Percentiles rank a stretch among this genome's conserved stretches.
phyloP scores from a whole-genome alignment of 1,140 invertebrate genomes.

The Aphidius ervi region DNA sequence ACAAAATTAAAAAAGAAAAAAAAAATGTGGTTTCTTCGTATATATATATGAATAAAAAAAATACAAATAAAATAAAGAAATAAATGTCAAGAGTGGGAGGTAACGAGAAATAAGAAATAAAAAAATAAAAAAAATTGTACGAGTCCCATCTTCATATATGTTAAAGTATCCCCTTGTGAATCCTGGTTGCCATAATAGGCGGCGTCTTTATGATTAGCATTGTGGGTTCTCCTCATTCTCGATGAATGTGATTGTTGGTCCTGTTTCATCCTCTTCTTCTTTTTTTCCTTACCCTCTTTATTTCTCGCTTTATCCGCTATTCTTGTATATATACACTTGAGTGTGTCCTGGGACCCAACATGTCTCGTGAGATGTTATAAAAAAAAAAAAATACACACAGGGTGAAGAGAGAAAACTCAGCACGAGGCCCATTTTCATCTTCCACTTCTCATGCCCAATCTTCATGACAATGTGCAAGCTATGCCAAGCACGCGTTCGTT shows the following conservation, averaged over 20 bases:
- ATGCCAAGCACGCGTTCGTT: conserved; percentile 51
- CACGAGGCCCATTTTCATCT: conserved; percentile 6
- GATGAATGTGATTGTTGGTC: conserved; percentile 54
- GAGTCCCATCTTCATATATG: neutral
- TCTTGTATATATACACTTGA: no score
- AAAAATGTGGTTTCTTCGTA: conserved; percentile 3
- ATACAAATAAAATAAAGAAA: conserved; percentile 15
- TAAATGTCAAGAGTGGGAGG: neutral
- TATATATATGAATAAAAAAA: conserved; percentile 15
- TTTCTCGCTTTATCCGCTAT: neutral
- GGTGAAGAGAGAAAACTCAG: neutral
- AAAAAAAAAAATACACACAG: neutral
- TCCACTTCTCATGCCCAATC: conserved; percentile 14
- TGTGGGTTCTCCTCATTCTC: conserved; percentile 36
- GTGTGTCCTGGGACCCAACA: neutral
- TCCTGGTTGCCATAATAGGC: conserved; percentile 46
- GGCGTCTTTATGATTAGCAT: conserved; percentile 55
- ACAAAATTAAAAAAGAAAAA: conserved; percentile 21
- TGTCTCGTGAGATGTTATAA: conserved; percentile 2
- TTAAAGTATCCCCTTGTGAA: conserved; percentile 14
- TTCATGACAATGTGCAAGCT: conserved; percentile 35
- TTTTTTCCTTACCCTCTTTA: neutral
- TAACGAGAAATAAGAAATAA: conserved; percentile 17
- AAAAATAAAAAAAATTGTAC: neutral
- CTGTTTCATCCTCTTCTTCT: conserved; percentile 22